A percentile compares a stretch with the other conserved stretches of the same genome.
Evolutionary conservation across 2,113 vertebrate species (phyloP).

Genomic region (Ctenodactylus gundi): DNA sequence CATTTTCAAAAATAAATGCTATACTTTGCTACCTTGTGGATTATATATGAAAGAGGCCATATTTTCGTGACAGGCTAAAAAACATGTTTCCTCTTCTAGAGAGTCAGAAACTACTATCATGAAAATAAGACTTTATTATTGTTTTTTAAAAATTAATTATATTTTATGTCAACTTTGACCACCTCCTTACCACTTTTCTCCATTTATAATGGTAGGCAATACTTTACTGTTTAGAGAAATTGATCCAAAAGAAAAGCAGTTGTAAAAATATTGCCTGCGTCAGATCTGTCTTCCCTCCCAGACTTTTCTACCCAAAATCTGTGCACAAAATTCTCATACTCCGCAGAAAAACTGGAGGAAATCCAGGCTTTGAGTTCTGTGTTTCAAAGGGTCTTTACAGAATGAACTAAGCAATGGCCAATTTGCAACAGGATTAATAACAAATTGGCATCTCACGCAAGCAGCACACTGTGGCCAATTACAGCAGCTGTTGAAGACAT

Average conservation of each 20-base stretch:
- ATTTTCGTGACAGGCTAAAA: slow-evolving; percentile 9
- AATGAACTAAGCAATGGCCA: neutral
- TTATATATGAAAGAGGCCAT: neutral
- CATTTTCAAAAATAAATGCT: neutral
- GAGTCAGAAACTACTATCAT: neutral
- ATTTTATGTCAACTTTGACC: neutral
- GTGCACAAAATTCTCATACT: neutral
- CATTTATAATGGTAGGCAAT: neutral
- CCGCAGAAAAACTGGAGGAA: neutral
- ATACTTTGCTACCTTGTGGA: neutral
- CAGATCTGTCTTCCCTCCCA: neutral
- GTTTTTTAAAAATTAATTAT: slow-evolving; percentile 12
- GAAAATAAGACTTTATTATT: neutral
- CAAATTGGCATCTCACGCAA: slow-evolving; percentile 26
- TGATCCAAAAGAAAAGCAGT: neutral
- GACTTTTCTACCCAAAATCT: slow-evolving; percentile 1
- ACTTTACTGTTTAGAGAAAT: neutral
- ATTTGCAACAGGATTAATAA: slow-evolving; percentile 45
- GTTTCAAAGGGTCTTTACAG: slow-evolving; percentile 27
- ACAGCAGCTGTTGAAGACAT: slow-evolving; percentile 22
- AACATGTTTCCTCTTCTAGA: neutral
- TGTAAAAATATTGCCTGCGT: neutral
- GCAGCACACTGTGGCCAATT: slow-evolving; percentile 12
- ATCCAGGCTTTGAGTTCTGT: neutral
- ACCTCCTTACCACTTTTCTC: neutral